Conservation (phyloP, 2,888 invertebrate species). For the Arctia plantaginis region DNA sequence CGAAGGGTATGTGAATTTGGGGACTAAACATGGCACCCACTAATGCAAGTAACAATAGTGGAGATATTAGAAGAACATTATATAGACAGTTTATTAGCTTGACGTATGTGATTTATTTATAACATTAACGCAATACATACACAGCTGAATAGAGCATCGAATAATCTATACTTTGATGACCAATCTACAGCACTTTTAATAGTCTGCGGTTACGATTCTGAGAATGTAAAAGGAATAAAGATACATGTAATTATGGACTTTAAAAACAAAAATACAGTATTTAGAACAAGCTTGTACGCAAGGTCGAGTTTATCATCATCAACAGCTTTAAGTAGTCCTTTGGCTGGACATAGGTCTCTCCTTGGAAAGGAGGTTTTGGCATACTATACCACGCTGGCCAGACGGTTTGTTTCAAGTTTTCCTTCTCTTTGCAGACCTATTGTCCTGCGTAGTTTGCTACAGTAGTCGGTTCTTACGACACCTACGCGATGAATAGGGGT, state of each 20-base stretch:
- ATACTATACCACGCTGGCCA: no score
- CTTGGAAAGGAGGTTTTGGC: no score
- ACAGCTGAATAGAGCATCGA: conserved; percentile 24
- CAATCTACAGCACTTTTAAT: conserved; percentile 22
- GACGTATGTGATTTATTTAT: conserved; percentile 50
- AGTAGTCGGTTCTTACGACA: no score
- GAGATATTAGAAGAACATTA: conserved; percentile 62
- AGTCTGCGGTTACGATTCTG: conserved; percentile 11
- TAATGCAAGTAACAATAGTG: conserved; percentile 71
- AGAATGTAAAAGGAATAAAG: conserved; percentile 28
- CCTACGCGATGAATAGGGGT: no score
- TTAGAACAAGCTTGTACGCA: not conserved
- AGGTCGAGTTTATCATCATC: not conserved
- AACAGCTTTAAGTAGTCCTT: no score
- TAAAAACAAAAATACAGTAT: not conserved
- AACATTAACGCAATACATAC: conserved; percentile 21
- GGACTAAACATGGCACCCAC: conserved; percentile 56
- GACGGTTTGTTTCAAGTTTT: no score
- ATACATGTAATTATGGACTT: not conserved
- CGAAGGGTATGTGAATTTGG: conserved; percentile 61
- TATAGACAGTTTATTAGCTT: conserved; percentile 61
- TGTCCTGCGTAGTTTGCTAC: no score
- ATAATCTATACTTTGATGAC: conserved; percentile 37
- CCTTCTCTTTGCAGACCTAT: no score
- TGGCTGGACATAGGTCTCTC: no score